Conservation (phyloP, 1,140 invertebrate species). For the Euwallacea similis region DNA sequence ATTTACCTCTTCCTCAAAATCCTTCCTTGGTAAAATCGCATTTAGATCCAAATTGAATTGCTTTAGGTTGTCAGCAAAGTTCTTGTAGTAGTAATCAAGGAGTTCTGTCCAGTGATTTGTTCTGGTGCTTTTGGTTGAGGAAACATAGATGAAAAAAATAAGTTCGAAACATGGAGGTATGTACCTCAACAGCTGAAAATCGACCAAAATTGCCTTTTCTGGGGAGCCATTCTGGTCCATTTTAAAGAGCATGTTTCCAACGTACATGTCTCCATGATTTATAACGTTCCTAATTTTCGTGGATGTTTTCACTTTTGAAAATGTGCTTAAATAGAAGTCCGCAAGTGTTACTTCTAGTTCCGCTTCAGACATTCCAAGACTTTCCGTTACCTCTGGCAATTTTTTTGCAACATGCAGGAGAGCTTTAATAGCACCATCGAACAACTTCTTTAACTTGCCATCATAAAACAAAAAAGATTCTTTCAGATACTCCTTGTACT, state of each 20-base stretch:
- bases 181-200: slow-evolving; percentile 59
- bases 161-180: slow-evolving; percentile 58
- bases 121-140: slow-evolving; percentile 49
- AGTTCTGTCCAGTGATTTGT: slow-evolving; percentile 48
- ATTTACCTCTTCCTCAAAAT: slow-evolving; percentile 8
- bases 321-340: not conserved
- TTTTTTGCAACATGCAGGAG: slow-evolving; percentile 8
- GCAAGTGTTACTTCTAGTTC: not conserved
- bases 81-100: slow-evolving; percentile 51
- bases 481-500: slow-evolving; percentile 10
- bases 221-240: slow-evolving; percentile 54
- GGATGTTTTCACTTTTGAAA: slow-evolving; percentile 18
- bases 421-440: not conserved
- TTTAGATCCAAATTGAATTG: slow-evolving; percentile 17
- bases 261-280: slow-evolving; percentile 55
- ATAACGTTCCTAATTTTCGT: slow-evolving; percentile 48
- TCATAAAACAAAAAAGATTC: slow-evolving; percentile 9
- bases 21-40: slow-evolving; percentile 8
- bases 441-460: not conserved
- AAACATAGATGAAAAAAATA: slow-evolving; percentile 52
- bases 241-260: slow-evolving; percentile 55
- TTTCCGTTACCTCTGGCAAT: slow-evolving; percentile 13
- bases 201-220: slow-evolving; percentile 55
- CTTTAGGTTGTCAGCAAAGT: slow-evolving; percentile 1
- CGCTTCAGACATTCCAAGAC: slow-evolving; percentile 1